A percentile compares a stretch with the other conserved stretches of the same genome.
These are phyloP conservation scores for Hirudo medicinalis DNA, from an alignment of 1,140 invertebrate genomes.

Conservation along the genomic window DNA sequence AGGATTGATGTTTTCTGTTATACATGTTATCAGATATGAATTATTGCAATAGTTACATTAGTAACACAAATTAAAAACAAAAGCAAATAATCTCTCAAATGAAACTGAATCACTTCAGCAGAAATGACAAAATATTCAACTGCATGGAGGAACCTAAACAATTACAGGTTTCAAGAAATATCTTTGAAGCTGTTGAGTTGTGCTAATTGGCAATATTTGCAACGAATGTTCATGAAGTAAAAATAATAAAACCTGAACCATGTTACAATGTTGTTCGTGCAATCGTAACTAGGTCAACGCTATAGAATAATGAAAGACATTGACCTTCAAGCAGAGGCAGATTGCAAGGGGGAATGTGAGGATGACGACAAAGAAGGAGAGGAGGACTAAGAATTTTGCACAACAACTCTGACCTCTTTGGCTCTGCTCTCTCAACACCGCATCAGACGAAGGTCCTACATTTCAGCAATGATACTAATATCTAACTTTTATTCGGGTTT, in stretches of 20 bases:
- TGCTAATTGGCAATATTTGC: no score
- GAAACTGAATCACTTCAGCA: no score
- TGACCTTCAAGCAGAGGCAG: constrained; percentile 23
- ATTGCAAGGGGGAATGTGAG: constrained; percentile 20
- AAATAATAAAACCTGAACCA: background rate
- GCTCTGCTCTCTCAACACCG: constrained; percentile 10
- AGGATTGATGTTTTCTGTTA: no score
- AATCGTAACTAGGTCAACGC: background rate
- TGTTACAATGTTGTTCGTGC: background rate
- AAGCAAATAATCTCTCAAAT: no score
- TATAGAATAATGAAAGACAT: background rate
- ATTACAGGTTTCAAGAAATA: no score
- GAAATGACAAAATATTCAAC: no score
- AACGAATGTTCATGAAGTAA: no score
- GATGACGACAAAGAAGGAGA: constrained; percentile 20
- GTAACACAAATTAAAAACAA: no score
- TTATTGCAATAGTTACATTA: no score
- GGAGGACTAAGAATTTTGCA: constrained; percentile 15
- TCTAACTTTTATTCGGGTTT: background rate
- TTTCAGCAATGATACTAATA: background rate
- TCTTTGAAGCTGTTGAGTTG: no score
- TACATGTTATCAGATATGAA: no score
- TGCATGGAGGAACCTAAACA: no score
- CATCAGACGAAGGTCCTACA: constrained; percentile 15
- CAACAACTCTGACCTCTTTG: constrained; percentile 18